Base-by-base conservation (phyloP, 1,140 invertebrate genomes). In the Onthophagus taurus region DNA sequence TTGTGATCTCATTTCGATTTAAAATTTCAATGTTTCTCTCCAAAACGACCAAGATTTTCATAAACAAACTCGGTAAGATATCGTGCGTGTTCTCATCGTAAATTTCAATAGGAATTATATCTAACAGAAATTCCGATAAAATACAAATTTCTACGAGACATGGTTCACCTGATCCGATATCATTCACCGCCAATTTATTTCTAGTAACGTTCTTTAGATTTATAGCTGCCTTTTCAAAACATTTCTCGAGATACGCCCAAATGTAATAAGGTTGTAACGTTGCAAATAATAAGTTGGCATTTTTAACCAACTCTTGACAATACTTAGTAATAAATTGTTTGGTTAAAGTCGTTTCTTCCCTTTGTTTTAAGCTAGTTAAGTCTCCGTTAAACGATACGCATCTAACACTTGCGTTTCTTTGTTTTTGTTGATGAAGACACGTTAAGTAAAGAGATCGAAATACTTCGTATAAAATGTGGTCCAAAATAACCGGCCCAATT, bases 251-350 rank as follows among this genome's bases (percentile, higher is more conserved):
- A 59, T 85, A 90, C 47, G 80, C 76, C 90, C 90, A 94, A 33
- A 94, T 80, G 58, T 89, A 93, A 34, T 80, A 80, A 1, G 84
- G 80, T 56, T 93, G 87, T 35, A 93, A 71, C 1, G 85, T 85
- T 20, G 83, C 81, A 58, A 95, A 88, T 12, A 95, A 61, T 17
- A 92, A 66, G 64, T 91, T 93, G 1, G 86, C 87, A 9, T 83
- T 87, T 67, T 91, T 91, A 4, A 85, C 67, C 4, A 91, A 71
- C 57, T 82, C 77, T 37, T 69, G 57, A 37, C 63, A 65, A 34
- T 65, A 58, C 30, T 59, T 59, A 1, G 23, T 50, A 4, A 65
- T 45, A 34, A 63, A 63, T 23, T 59, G 45, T 41, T 60, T 60
- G 12, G 51, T 59, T 38, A 63, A 47, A 9, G 48, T 19, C 11